Evolutionary conservation across 1,140 invertebrate species (phyloP), one percentile per base, ranked within the genome.

Genomic region (Monomorium pharaonis): DNA sequence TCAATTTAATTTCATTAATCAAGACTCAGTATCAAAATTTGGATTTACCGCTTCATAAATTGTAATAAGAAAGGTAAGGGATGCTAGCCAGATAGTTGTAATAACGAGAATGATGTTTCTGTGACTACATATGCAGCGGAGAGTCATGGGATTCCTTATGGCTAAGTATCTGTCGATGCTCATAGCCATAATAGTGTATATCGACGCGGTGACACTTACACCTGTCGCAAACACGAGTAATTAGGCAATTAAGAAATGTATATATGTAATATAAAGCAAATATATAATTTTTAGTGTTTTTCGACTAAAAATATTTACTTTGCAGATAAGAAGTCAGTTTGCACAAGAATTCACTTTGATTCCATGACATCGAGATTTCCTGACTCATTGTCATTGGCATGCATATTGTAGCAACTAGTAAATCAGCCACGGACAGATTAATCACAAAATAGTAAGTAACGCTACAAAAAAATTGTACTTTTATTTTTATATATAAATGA

Each of bases 401-500:
- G 90, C 98, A 98, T 85, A 98, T 96, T 24, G 97, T 92, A 0
- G 97, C 97, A 67, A 99, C 98, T 58, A 99, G 95, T 5, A 99
- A 96, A 94, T 99, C 98, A 1, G 98, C 98, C 14, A 98, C 96
- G 0, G 98, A 98, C 65, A 99, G 95, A 92, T 98, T 98, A 60
- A 98, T 97, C 84, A 99, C 97, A 94, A 99, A 98, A 88, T 98
- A 98, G 93, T 99, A 99, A 14, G 98, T 99, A 0, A 98, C 97
- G 86, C 98, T 98, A 96, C 24, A 96, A 97, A 92, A 93, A 92
- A 90, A 84, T 78, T 77, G 18, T 9, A 30, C 49, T 9, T 67
- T 37, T 27, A 62, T 77, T 47, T 80, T n/a, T 2, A 24, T 7
- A 9, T 0, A 51, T 5, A 70, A 27, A 70, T 0, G 27, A 49